These are phyloP conservation scores for Hyperoodon ampullatus DNA, from an alignment of 2,113 vertebrate genomes.

Conservation along the genomic window DNA sequence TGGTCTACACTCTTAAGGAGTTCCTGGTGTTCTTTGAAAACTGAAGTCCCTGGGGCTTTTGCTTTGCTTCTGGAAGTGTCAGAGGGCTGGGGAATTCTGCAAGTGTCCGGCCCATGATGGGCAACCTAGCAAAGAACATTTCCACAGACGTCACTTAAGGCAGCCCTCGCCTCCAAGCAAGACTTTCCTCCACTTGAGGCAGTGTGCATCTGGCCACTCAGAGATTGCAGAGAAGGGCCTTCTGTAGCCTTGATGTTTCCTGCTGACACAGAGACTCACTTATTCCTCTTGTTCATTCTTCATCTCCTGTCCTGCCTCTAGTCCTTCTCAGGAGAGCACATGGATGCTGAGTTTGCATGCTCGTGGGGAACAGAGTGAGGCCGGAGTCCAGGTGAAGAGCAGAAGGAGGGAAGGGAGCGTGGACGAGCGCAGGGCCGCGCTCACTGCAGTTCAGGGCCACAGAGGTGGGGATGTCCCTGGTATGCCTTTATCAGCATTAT, in stretches of 20 bases:
- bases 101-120: not conserved
- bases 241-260: not conserved
- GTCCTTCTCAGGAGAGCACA: not conserved
- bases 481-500: constrained; percentile 76
- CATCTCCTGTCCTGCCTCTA: not conserved
- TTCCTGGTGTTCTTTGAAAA: not conserved
- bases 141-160: not conserved
- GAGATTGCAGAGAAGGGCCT: not conserved
- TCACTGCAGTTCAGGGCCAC: not conserved
- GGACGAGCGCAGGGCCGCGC: not conserved
- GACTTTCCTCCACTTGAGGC: not conserved
- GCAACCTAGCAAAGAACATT: not conserved
- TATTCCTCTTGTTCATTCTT: not conserved
- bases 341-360: not conserved
- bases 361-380: not conserved
- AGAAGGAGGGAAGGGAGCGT: not conserved
- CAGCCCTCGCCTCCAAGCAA: not conserved
- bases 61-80: not conserved
- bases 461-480: not conserved
- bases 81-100: not conserved
- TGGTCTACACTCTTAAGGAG: not conserved
- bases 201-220: fast-evolving
- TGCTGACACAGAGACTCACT: not conserved
- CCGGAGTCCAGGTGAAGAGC: not conserved
- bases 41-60: not conserved